Base-by-base conservation (phyloP, 2,888 invertebrate species). In the Ceriagrion tenellum region DNA sequence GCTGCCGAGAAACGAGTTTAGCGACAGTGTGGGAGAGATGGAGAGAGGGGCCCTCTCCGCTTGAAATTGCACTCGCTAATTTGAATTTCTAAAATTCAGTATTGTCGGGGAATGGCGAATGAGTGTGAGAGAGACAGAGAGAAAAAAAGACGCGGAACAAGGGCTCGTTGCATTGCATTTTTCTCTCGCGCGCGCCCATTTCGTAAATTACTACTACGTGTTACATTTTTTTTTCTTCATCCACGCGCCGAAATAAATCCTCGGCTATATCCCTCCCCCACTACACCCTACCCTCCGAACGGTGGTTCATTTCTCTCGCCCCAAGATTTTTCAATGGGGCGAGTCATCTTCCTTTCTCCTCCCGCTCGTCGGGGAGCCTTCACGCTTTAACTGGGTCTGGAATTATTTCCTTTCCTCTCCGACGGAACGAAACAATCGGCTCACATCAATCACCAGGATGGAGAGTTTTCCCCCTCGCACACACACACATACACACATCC, bases 71-170 rank as follows among this genome's bases (percentile, higher is more conserved):
- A 35, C 81, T 81, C 35, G 81, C 81, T 81, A 81, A 81, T 81
- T 81, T 81, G 81, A 81, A 81, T 35, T 81, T 81, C 81, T 81
- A 81, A 81, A 35, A 81, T 81, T 81, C 81, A 35, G 30, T 81
- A 81, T 81, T 81, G 30, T 10, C 35, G 30, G 30, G 81, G 30
- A 81, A 35, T 35, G 81, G 81, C 35, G 35, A 81, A 81, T 59
- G 20, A 59, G n/a, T n/a, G n/a, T n/a, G n/a, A n/a, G n/a, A n/a
- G n/a, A n/a, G n/a, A n/a, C n/a, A n/a, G n/a, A n/a, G n/a, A n/a
- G n/a, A n/a, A n/a, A 81, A 81, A 35, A 47, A 47, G 8, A 47
- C 2, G 8, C 47, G 47, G 2, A 2, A 47, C 8, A 8, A 2
- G 30, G 3, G 16, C 35, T 81, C 81, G 81, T 35, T 35, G 81